phyloP scores from a whole-genome alignment of 1,140 invertebrate genomes.

The Cydia amplana region DNA sequence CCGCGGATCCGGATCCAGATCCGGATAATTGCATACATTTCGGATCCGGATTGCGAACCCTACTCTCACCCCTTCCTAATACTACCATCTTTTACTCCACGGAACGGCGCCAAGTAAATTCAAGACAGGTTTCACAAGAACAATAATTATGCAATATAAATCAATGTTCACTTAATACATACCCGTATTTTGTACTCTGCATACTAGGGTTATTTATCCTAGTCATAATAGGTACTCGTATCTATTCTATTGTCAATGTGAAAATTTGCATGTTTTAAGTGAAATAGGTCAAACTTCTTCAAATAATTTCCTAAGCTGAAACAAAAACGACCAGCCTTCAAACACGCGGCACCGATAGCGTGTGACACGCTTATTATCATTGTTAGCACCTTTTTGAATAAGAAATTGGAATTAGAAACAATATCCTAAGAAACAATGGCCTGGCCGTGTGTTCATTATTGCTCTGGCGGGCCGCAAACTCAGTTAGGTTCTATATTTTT shows the following conservation, averaged over 20 bases:
- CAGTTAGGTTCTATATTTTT: background rate
- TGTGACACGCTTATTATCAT: conserved; percentile 18
- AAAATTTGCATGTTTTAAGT: background rate
- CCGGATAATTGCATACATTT: no score
- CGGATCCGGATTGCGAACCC: no score
- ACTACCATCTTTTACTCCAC: no score
- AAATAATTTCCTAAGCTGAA: background rate
- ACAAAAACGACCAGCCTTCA: background rate
- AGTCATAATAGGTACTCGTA: background rate
- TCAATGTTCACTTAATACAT: background rate
- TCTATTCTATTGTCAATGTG: background rate
- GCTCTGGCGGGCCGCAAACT: background rate
- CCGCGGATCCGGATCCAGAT: no score
- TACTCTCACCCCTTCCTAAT: no score
- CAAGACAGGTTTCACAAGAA: no score
- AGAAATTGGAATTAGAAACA: background rate
- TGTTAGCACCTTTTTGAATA: background rate
- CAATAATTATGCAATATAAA: background rate
- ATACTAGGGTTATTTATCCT: background rate
- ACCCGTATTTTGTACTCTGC: background rate
- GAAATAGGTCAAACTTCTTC: background rate
- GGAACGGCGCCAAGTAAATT: no score
- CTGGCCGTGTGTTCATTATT: background rate
- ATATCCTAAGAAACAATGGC: conserved; percentile 1
- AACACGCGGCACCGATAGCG: background rate